Conservation (phyloP, 1,140 invertebrate species). For the Heliconius congener region DNA sequence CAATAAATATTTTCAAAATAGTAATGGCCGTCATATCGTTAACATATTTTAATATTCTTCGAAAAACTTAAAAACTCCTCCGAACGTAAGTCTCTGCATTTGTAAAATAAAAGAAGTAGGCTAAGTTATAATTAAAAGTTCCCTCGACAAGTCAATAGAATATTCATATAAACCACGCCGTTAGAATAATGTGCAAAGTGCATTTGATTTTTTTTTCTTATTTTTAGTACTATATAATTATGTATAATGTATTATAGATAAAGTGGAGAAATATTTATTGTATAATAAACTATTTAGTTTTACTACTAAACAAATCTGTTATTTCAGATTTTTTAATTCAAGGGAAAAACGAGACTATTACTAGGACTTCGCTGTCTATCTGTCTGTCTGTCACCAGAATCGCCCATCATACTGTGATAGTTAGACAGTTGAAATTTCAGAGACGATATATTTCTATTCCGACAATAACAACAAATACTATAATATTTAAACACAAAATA, state of each 20-base stretch:
- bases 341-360: too few relatives aligned
- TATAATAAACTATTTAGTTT: too few relatives aligned
- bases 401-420: too few relatives aligned
- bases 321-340: not conserved
- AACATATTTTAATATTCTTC: not conserved
- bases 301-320: not conserved
- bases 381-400: too few relatives aligned
- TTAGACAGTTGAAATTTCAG: too few relatives aligned
- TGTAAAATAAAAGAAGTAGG: slow-evolving; percentile 14
- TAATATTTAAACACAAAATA: too few relatives aligned
- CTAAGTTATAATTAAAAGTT: slow-evolving; percentile 20
- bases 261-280: too few relatives aligned
- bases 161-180: slow-evolving; percentile 9
- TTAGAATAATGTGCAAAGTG: slow-evolving; percentile 9
- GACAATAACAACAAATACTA: too few relatives aligned
- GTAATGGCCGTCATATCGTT: not conserved
- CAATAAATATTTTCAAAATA: too few relatives aligned
- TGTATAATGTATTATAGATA: too few relatives aligned
- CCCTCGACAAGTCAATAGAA: slow-evolving; percentile 13
- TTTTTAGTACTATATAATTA: not conserved
- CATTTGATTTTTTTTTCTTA: not conserved
- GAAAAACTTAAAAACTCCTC: slow-evolving; percentile 5
- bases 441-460: too few relatives aligned
- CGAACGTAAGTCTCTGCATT: not conserved
- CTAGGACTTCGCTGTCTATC: too few relatives aligned